Base-by-base conservation (phyloP, 1,140 invertebrate genomes). In the Drosophila tani region DNA sequence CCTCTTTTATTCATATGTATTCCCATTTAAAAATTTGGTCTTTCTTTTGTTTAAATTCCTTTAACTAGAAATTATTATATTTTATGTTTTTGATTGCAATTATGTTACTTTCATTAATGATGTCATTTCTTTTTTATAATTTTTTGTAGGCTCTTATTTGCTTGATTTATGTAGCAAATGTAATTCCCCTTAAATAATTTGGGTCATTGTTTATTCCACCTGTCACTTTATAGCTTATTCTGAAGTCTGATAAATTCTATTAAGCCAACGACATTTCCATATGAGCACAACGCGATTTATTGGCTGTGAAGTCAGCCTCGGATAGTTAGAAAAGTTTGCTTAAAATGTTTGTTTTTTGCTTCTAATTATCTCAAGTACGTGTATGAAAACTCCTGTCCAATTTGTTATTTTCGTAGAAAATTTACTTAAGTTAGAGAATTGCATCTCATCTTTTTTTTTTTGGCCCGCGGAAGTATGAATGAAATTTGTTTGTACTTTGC, bases 291-390 rank as follows among this genome's bases (percentile, higher is more conserved):
- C 0, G 8, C 60, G 7, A 66, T 67, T 70, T 53, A 70, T 67
- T 27, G 47, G 29, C 62, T 70, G 62, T 53, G 49, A 66, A 38
- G n/a, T 65, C 38, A 53, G 29, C 41, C 35, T 51, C 21, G 24
- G 11, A 32, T 43, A 60, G 62, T 65, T 43, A 21, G 14, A 17
- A 63, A 35, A 8, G n/a, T 50, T 66, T 50, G 17, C 17, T 35
- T 35, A n/a, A 19, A 35, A 7, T 17, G 29, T 45, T 43, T 65
- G 38, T 17, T 15, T 69, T 45, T 43, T 24, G 17, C 1, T 49
- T 27, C 8, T 21, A 12, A 12, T 66, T 69, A 66, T 69, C 66
- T 66, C 5, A 24, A 50, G 38, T 66, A 66, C 47, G 46, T 66
- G 62, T n/a, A n/a, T 5, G 12, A 2, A 43, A 57, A 45, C 32